A percentile compares a stretch with the other conserved stretches of the same genome.
Conservation (phyloP, 2,888 invertebrate species). For the Hyppa rectilinea region DNA sequence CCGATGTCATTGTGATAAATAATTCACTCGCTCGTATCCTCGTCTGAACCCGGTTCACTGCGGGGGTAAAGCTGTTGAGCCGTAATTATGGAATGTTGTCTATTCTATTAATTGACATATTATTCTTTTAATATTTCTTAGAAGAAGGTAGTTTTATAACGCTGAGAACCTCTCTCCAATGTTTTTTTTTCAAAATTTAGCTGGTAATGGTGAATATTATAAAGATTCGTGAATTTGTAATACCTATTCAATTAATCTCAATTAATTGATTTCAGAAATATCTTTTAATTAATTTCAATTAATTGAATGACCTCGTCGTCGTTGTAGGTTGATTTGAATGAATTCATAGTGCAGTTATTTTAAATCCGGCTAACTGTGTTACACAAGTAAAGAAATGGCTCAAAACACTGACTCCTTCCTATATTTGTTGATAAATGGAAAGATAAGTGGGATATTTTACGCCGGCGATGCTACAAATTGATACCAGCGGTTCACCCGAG, state of each 20-base stretch:
- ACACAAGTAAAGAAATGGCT: slow-evolving; percentile 56
- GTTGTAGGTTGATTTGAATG: background rate
- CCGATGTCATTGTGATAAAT: slow-evolving; percentile 87
- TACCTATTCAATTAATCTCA: background rate
- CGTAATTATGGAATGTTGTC: slow-evolving; percentile 44
- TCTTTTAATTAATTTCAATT: background rate
- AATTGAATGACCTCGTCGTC: background rate
- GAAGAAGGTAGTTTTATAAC: background rate
- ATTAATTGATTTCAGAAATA: background rate
- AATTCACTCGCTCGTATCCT: slow-evolving; percentile 74
- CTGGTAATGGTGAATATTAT: background rate
- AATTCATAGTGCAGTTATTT: background rate
- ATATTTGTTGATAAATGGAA: slow-evolving; percentile 81
- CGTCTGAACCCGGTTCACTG: slow-evolving; percentile 40
- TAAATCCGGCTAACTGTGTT: slow-evolving; percentile 13
- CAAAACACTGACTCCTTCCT: slow-evolving; percentile 68
- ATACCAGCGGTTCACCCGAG: slow-evolving; percentile 75
- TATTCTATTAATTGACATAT: slow-evolving; percentile 20
- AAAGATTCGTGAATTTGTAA: too few species aligned
- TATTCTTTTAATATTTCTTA: background rate
- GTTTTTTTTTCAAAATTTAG: background rate
- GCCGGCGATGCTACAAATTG: slow-evolving; percentile 82
- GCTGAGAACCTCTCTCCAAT: background rate
- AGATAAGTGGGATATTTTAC: slow-evolving; percentile 80
- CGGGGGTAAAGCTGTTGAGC: slow-evolving; percentile 30